Evolutionary conservation across 2,888 invertebrate species (phyloP).

Genomic region (Tenthredo amoena): DNA sequence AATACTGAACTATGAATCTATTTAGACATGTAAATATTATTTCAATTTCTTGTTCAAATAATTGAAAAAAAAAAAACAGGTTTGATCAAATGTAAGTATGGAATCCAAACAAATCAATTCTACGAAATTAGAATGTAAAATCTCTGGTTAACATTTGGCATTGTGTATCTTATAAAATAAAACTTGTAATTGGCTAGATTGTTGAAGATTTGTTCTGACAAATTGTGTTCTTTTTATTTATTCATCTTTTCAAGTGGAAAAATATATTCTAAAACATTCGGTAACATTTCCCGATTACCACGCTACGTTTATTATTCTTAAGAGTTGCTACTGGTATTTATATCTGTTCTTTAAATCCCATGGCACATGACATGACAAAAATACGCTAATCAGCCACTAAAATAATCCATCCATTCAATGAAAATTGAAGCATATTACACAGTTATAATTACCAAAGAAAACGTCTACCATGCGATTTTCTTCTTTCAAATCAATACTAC

Average conservation of each 20-base stretch:
- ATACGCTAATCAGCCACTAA: conserved; percentile 22
- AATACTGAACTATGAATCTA: not conserved
- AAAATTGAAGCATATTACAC: conserved; percentile 4
- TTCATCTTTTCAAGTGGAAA: conserved; percentile 23
- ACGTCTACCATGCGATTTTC: not conserved
- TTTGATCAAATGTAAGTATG: not conserved
- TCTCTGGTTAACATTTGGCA: conserved; percentile 53
- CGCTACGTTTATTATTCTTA: conserved; percentile 29
- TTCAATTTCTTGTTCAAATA: not conserved
- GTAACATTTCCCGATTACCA: conserved; percentile 14
- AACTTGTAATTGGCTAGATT: conserved; percentile 29
- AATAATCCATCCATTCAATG: not conserved
- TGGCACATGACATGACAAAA: conserved; percentile 40
- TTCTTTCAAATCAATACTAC: conserved; percentile 18
- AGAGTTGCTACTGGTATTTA: conserved; percentile 8
- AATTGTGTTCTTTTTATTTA: conserved; percentile 5
- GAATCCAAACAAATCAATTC: conserved; percentile 38
- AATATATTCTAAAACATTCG: conserved; percentile 31
- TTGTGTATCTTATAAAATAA: conserved; percentile 37
- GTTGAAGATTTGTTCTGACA: conserved; percentile 33
- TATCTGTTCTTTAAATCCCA: conserved; percentile 26
- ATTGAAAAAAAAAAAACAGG: too few relatives aligned
- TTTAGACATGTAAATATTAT: not conserved
- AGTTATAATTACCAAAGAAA: not conserved
- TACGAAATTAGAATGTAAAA: conserved; percentile 43